Conservation (phyloP, 1,140 invertebrate genomes). For the Euura lappo region DNA sequence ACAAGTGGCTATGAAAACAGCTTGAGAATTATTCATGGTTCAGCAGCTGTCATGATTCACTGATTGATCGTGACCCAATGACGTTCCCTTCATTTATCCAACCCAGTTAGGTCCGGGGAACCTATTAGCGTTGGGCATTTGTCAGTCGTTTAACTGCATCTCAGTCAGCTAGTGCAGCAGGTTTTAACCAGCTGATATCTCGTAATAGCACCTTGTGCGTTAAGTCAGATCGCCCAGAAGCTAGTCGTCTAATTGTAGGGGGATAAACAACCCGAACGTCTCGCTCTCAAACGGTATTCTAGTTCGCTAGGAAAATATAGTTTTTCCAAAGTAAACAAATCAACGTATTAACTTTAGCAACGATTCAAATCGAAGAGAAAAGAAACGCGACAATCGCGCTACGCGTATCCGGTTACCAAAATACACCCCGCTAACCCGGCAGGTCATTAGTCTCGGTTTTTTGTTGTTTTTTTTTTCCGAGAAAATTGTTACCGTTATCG, state of each 20-base stretch:
- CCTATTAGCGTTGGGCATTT: not conserved
- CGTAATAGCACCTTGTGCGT: not conserved
- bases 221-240: not conserved
- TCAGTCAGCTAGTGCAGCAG: not conserved
- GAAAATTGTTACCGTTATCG: not conserved
- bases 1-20: not conserved
- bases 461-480: not conserved
- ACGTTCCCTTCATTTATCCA: not conserved
- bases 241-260: not conserved
- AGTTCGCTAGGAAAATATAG: not conserved
- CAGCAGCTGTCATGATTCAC: not conserved
- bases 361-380: not conserved
- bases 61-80: slow-evolving; percentile 5
- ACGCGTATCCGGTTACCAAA: not conserved
- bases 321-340: not conserved
- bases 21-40: not conserved
- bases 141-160: not conserved
- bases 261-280: not conserved
- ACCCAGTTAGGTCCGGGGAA: not conserved
- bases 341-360: not conserved
- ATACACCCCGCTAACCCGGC: not conserved
- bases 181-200: not conserved
- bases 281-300: not conserved
- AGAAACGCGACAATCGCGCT: not conserved
- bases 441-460: not conserved